These are phyloP conservation scores for Stenichneumon culpator DNA, from an alignment of 2,888 invertebrate genomes.

Conservation along the genomic window DNA sequence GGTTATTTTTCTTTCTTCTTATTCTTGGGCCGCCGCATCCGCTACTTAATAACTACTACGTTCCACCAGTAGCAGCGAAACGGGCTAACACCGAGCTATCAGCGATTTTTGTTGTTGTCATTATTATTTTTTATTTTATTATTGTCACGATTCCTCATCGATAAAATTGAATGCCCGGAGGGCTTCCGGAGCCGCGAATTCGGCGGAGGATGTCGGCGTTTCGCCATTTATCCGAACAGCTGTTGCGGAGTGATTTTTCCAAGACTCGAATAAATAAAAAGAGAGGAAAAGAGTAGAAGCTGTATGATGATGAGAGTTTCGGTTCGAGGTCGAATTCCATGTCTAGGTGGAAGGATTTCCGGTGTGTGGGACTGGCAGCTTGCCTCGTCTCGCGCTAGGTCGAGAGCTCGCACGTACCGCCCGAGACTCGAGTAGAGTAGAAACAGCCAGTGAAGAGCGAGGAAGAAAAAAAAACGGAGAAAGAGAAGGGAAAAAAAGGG, in stretches of 20 bases:
- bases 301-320: slow-evolving; percentile 17
- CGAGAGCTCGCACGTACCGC: slow-evolving; percentile 2
- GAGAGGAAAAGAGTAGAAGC: neutral
- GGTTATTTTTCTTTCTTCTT: slow-evolving; percentile 85
- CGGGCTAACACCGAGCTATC: slow-evolving; percentile 57
- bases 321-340: slow-evolving; percentile 68
- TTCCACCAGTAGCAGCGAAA: slow-evolving; percentile 70
- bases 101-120: slow-evolving; percentile 27
- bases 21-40: slow-evolving; percentile 84
- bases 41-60: slow-evolving; percentile 82
- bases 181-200: too few relatives aligned
- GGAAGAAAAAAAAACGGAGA: slow-evolving; percentile 31
- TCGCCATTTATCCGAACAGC: neutral
- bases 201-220: too few relatives aligned
- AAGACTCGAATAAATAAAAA: neutral
- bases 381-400: slow-evolving; percentile 25
- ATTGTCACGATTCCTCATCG: neutral
- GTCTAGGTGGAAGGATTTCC: slow-evolving; percentile 72
- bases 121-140: neutral
- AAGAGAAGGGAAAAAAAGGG: slow-evolving; percentile 12
- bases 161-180: neutral
- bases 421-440: neutral
- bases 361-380: slow-evolving; percentile 63
- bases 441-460: slow-evolving; percentile 6
- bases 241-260: neutral